These are phyloP conservation scores for Celastrina argiolus DNA, from an alignment of 2,888 invertebrate genomes.

Conservation along the genomic window DNA sequence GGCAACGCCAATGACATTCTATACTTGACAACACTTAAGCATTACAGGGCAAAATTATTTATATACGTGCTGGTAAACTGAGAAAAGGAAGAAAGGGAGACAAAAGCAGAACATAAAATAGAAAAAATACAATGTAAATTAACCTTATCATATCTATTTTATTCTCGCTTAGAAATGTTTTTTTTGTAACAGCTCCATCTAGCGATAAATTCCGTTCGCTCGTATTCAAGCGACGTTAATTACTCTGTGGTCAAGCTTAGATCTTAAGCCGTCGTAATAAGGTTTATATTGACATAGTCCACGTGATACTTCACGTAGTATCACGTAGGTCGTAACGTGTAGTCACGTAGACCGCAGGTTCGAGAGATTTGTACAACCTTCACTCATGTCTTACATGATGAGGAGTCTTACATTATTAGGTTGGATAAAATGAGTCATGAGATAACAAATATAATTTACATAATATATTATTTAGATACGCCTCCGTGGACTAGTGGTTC, in stretches of 20 bases:
- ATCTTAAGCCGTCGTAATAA: background rate
- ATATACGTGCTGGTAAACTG: too few relatives aligned
- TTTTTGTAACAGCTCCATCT: background rate
- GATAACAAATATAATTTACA: background rate
- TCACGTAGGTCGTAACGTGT: conserved; percentile 14
- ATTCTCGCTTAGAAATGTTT: background rate
- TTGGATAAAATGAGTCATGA: background rate
- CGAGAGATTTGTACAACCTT: conserved; percentile 11
- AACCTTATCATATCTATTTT: too few relatives aligned
- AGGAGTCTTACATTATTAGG: background rate
- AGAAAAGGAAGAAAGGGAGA: too few relatives aligned
- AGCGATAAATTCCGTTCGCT: background rate
- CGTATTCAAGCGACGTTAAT: background rate
- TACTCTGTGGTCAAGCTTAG: background rate
- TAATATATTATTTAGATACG: too few relatives aligned
- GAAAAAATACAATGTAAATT: too few relatives aligned
- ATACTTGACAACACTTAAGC: too few relatives aligned
- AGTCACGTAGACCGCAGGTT: conserved; percentile 10
- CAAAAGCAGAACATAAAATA: too few relatives aligned
- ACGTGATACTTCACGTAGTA: conserved; percentile 1
- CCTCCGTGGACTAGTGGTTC: too few relatives aligned
- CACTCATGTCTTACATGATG: background rate
- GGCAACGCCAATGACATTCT: too few relatives aligned
- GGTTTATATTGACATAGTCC: background rate
- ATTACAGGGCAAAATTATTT: too few relatives aligned